Percentiles rank a stretch among this genome's conserved stretches.
Conservation (phyloP, 2,888 invertebrate genomes). For the Leucophora obtusa region DNA sequence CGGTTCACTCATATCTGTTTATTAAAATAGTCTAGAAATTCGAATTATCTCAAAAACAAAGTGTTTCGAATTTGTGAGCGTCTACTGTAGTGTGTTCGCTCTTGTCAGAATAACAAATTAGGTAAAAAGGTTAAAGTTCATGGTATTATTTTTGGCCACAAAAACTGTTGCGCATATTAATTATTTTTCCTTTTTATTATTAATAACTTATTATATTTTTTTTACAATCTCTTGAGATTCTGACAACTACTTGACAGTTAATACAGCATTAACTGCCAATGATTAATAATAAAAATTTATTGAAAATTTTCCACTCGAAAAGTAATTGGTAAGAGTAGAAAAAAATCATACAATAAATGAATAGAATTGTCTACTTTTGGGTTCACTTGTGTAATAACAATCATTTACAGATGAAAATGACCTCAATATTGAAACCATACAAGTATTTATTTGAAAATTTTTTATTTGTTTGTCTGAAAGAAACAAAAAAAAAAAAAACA, state of each 20-base stretch:
- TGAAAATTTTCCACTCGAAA: neutral
- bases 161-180: no score
- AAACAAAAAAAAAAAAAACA: slow-evolving; percentile 9
- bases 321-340: neutral
- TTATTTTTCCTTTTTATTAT: no score
- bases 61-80: no score
- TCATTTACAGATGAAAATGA: slow-evolving; percentile 22
- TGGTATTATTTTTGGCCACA: no score
- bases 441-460: slow-evolving; percentile 30
- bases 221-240: neutral
- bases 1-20: no score
- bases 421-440: slow-evolving; percentile 53
- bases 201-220: no score
- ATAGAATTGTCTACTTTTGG: neutral
- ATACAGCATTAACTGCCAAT: neutral
- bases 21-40: no score
- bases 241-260: neutral
- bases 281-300: no score
- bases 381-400: neutral
- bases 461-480: neutral
- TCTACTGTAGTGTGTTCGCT: no score
- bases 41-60: no score
- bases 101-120: no score
- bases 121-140: no score
- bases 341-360: neutral